These are phyloP conservation scores for Orestias chungarensis DNA, from an alignment of 2,797 vertebrate species.

Conservation along the genomic window DNA sequence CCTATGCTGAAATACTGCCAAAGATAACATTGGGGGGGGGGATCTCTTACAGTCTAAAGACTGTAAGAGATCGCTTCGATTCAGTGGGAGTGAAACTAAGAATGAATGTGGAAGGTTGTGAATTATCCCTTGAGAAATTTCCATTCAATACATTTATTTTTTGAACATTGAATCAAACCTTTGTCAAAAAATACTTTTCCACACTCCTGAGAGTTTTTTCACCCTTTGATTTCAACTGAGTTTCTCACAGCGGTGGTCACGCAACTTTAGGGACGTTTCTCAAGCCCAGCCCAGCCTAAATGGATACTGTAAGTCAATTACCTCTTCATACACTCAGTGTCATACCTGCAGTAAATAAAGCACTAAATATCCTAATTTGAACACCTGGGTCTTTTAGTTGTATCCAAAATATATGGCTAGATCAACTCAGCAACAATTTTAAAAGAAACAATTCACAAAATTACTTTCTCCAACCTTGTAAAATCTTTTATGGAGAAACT, in stretches of 20 bases:
- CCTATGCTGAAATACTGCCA: too few species aligned
- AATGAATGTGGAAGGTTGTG: too few species aligned
- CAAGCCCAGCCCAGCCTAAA: background rate
- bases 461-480: background rate
- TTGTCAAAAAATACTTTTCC: background rate
- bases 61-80: too few species aligned
- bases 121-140: background rate
- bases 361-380: background rate
- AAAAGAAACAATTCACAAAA: too few species aligned
- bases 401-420: background rate
- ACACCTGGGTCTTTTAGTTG: too few species aligned
- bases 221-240: too few species aligned
- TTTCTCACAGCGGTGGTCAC: too few species aligned
- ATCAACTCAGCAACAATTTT: too few species aligned
- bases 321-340: background rate
- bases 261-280: too few species aligned
- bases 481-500: background rate
- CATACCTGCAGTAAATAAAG: background rate
- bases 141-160: background rate
- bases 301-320: background rate
- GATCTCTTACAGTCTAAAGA: too few species aligned
- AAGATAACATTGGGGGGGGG: too few species aligned
- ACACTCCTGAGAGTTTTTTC: background rate
- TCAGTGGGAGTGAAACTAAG: too few species aligned
- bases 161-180: background rate